Percentiles rank a stretch among this genome's conserved stretches.
Conservation (phyloP, 2,888 invertebrate genomes). For the Sphaerophoria rueppellii region DNA sequence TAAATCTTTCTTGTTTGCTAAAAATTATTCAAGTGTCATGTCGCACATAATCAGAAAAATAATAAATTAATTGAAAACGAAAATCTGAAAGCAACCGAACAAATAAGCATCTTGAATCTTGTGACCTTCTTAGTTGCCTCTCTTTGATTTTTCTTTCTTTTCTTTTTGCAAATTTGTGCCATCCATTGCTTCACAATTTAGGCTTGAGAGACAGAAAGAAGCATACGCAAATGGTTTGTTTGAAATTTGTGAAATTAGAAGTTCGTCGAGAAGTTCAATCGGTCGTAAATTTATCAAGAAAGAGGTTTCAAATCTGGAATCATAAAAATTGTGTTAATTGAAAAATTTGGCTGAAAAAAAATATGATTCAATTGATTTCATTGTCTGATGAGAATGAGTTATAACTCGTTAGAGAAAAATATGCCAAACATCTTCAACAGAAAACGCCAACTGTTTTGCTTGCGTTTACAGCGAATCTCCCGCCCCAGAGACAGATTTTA, state of each 20-base stretch:
- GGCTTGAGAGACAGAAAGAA: neutral
- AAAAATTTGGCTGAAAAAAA: neutral
- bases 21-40: constrained; percentile 35
- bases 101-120: constrained; percentile 33
- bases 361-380: no score
- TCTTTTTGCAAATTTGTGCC: constrained; percentile 30
- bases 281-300: constrained; percentile 15
- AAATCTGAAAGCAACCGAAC: constrained; percentile 17
- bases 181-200: constrained; percentile 6
- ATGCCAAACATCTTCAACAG: no score
- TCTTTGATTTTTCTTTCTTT: neutral
- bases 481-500: no score
- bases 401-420: no score
- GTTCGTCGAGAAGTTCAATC: neutral
- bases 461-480: no score
- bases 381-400: no score
- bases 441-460: no score
- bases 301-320: neutral
- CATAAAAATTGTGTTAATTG: constrained; percentile 2
- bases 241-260: neutral
- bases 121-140: constrained; percentile 35
- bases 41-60: constrained; percentile 20
- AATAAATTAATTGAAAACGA: constrained; percentile 33
- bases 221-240: neutral
- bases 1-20: neutral